Evolutionary conservation across 2,888 invertebrate species (phyloP), one percentile per base, ranked within the genome.

Genomic region (Polia nebulosa): DNA sequence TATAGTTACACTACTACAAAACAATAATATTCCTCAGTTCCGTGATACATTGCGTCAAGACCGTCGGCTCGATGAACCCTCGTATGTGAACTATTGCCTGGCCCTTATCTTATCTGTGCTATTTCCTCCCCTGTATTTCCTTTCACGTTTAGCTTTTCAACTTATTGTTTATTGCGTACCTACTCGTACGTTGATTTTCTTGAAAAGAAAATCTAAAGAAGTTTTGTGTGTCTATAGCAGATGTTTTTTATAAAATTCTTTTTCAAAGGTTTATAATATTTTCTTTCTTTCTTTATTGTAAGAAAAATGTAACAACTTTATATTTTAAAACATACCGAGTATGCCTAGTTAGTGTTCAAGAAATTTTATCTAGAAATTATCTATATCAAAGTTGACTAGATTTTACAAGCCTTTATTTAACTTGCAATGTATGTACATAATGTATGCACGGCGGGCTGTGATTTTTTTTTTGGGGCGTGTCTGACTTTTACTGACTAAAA

Each of bases 121-220:
- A 62, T 82, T 81, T 78, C 78, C 67, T 62, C 64, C 51, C 58
- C 25, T 22, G 27, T 63, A 58, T 74, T 62, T 71, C 59, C 79
- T 47, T 64, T 41, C 36, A 39, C 41, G 45, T 78, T 60, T 59
- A 56, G 56, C 65, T 73, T 60, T 59, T 56, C 41, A 57, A 45
- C 45, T 72, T 73, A 65, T 65, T 39, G 72, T 77, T 74, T 74
- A 74, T 61, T 39, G 27, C 45, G 34, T 57, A n/a, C n/a, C n/a
- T n/a, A n/a, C n/a, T n/a, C n/a, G n/a, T n/a, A 34, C 11, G 13
- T 39, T 49, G 49, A 72, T 27, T 52, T 27, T 7, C 17, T 47
- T 41, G 11, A 66, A 53, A n/a, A 34, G 17, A 34, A 49, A 55
- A 53, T 8, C 22, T 51, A 49, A 22, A 22, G 7, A 47, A n/a